Evolutionary conservation across 1,140 invertebrate genomes (phyloP), one percentile per base, ranked within the genome.

Genomic region (Drosophila nigrodunni): DNA sequence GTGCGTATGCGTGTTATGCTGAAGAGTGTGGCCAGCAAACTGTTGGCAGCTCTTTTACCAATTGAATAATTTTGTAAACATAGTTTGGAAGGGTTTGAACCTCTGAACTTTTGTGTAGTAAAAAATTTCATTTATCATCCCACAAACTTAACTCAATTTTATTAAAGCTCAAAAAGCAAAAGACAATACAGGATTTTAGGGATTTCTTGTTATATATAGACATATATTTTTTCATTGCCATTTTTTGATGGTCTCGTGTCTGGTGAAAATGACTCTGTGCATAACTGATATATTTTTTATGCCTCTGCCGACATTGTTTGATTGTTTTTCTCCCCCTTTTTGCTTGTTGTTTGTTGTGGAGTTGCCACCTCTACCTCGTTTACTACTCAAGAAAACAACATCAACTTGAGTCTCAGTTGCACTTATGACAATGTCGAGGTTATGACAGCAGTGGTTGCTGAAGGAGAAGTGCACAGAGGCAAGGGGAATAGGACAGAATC

Each of bases 311-410:
- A 21, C 43, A 65, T 64, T 78, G 61, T 59, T 58, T 75, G 76
- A 71, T 67, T 68, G 66, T 78, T 50, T 72, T 77, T 30, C 78
- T 69, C 6, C 25, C 25, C 25, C 25, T 47, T 65, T 59, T 34
- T 43, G 15, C 30, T 18, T 62, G 21, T 41, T 25, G 37, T 44
- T 47, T 37, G 10, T 11, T 41, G 21, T 13, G 2, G 39, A 15
- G 10, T 9, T 21, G 52, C 18, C 11, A 7, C 68, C 39, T 43
- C 64, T 79, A 65, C 80, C 77, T 54, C 54, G 73, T 30, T 30
- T 30, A 44, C 80, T 88, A 83, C 83, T 88, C 83, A 88, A 64
- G 68, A 71, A 77, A 87, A 80, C 64, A 88, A 80, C 74, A 87
- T 60, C 66, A 73, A 55, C n/a, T 39, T 18, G 35, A 55, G 77